A percentile compares a stretch with the other conserved stretches of the same genome.
These are phyloP conservation scores for Chlorospingus semifuscus DNA, from an alignment of 2,797 vertebrate genomes.

Conservation along the genomic window DNA sequence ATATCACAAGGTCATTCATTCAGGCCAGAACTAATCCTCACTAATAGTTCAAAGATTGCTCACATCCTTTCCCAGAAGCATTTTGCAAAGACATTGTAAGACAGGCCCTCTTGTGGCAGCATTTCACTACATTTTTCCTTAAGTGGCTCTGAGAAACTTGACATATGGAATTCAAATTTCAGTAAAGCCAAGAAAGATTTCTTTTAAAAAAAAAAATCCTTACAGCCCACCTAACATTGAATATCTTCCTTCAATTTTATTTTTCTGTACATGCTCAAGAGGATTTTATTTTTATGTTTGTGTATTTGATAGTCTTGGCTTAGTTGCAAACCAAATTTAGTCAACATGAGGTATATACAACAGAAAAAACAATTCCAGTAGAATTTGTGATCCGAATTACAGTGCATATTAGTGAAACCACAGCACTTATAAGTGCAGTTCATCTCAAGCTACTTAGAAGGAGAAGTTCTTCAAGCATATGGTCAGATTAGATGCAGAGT, in stretches of 20 bases:
- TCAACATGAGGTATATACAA: not conserved
- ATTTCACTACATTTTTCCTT: not conserved
- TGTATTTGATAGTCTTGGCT: not conserved
- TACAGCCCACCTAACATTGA: not conserved
- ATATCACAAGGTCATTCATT: not conserved
- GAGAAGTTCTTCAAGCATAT: not conserved
- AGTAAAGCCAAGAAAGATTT: not conserved
- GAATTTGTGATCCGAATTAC: not conserved
- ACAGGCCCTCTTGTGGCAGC: constrained; percentile 54
- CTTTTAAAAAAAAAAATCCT: not conserved
- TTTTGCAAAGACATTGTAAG: not conserved
- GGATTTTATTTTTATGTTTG: not conserved
- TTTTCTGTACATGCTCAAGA: not conserved
- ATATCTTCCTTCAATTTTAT: not conserved
- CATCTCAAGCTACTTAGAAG: not conserved
- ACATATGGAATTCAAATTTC: not conserved
- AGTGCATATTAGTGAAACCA: not conserved
- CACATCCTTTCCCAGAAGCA: not conserved
- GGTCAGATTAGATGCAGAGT: not conserved
- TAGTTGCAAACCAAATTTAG: not conserved
- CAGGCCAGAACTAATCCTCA: not conserved
- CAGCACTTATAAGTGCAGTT: not conserved
- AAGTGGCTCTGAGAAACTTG: not conserved
- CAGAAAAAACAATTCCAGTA: not conserved
- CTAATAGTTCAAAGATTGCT: not conserved